Conservation (phyloP, 2,113 vertebrate species). For the Herpetotheres cachinnans region DNA sequence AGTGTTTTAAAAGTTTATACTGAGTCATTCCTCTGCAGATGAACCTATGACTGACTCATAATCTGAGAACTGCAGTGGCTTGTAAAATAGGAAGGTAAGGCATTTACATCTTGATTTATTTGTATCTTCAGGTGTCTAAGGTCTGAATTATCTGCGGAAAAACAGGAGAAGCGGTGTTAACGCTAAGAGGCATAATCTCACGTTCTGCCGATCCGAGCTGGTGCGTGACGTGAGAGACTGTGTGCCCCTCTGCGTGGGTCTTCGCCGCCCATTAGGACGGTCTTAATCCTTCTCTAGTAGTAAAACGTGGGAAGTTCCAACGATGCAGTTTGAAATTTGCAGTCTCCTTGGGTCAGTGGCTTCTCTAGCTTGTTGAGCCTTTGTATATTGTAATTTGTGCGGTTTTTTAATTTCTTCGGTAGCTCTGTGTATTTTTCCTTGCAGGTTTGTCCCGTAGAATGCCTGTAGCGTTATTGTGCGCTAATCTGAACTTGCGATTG, state of each 20-base stretch:
- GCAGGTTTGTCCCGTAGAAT: neutral
- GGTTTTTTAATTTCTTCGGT: neutral
- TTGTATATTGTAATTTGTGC: accelerated
- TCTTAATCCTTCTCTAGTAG: neutral
- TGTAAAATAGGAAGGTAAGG: constrained; percentile 52
- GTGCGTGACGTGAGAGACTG: neutral
- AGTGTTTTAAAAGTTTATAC: constrained; percentile 76
- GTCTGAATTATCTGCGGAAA: neutral
- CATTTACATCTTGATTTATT: neutral
- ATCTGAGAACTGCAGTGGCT: constrained; percentile 63
- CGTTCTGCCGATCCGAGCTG: neutral
- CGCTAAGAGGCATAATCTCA: neutral
- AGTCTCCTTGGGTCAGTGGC: neutral
- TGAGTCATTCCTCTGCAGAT: constrained; percentile 79
- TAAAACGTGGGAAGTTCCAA: neutral
- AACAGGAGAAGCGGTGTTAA: neutral
- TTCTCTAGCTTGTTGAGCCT: neutral
- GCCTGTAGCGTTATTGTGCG: neutral
- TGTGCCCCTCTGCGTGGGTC: neutral
- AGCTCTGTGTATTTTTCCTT: neutral
- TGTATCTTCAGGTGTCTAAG: neutral
- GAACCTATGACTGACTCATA: constrained; percentile 67
- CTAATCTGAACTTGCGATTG: constrained; percentile 15
- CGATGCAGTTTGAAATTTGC: constrained; percentile 52
- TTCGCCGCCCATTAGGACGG: neutral